Evolutionary conservation across 2,113 vertebrate genomes (phyloP).

Genomic region (Paratilapia polleni): DNA sequence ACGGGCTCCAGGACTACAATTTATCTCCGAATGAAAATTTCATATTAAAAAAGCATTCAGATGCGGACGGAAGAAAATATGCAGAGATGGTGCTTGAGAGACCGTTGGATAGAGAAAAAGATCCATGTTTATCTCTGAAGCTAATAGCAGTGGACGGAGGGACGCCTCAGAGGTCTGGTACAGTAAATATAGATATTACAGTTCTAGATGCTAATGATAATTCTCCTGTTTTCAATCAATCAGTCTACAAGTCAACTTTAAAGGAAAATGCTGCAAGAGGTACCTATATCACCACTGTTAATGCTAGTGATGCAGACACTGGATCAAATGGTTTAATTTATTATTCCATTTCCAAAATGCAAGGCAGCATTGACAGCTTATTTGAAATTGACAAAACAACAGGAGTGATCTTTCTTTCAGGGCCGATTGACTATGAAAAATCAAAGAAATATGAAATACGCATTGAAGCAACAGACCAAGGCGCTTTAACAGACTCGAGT

Average conservation of each 20-base stretch:
- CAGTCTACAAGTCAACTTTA: constrained; percentile 42
- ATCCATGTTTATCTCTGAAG: constrained; percentile 38
- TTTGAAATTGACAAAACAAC: constrained; percentile 16
- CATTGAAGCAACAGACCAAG: constrained; percentile 46
- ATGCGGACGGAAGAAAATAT: constrained; percentile 66
- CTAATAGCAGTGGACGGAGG: constrained; percentile 71
- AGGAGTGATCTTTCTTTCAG: neutral
- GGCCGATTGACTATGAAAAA: constrained; percentile 50
- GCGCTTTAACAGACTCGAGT: constrained; percentile 16
- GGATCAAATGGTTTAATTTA: constrained; percentile 33
- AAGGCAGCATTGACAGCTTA: neutral
- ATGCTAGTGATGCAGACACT: constrained; percentile 61
- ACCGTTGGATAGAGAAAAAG: constrained; percentile 69
- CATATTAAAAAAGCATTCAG: constrained; percentile 61
- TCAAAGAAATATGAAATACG: constrained; percentile 16
- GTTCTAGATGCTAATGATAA: constrained; percentile 59
- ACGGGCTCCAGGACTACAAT: constrained; percentile 74
- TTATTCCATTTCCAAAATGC: no score
- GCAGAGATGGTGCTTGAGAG: constrained; percentile 79
- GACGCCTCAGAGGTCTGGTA: neutral
- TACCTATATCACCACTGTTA: constrained; percentile 20
- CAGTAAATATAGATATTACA: no score
- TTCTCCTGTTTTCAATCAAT: constrained; percentile 63
- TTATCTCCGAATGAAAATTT: constrained; percentile 73
- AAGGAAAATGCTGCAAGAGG: constrained; percentile 54